Evolutionary conservation across 2,113 vertebrate species (phyloP).

Genomic region (Silurus glanis): DNA sequence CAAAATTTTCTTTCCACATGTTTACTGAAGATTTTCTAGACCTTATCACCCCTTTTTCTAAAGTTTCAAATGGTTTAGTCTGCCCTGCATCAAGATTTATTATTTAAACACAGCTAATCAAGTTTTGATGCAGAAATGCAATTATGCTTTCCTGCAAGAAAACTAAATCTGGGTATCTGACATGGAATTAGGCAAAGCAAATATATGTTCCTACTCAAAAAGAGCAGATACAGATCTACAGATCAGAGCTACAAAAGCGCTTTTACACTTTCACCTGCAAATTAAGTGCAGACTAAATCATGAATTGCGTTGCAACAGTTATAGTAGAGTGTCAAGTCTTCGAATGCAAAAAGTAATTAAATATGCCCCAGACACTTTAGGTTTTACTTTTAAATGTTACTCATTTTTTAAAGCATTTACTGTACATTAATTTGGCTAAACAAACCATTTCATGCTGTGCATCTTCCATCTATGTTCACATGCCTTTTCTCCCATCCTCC

Average conservation of each 20-base stretch:
- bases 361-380: neutral
- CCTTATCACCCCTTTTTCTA: neutral
- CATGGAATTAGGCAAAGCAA: neutral
- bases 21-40: neutral
- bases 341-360: neutral
- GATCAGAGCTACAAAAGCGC: neutral
- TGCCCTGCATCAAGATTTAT: neutral
- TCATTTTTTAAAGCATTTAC: neutral
- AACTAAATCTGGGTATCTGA: neutral
- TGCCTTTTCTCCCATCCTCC: neutral
- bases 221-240: constrained; percentile 1
- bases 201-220: neutral
- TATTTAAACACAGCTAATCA: neutral
- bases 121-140: constrained; percentile 16
- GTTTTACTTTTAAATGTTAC: too few relatives aligned
- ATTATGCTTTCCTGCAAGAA: neutral
- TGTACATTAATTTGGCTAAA: neutral
- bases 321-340: neutral
- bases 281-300: neutral
- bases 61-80: neutral
- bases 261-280: neutral
- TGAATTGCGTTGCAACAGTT: neutral
- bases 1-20: neutral
- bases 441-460: neutral
- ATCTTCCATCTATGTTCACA: neutral